Base-by-base conservation (phyloP, 2,888 invertebrate species). In the Protonemura montana region DNA sequence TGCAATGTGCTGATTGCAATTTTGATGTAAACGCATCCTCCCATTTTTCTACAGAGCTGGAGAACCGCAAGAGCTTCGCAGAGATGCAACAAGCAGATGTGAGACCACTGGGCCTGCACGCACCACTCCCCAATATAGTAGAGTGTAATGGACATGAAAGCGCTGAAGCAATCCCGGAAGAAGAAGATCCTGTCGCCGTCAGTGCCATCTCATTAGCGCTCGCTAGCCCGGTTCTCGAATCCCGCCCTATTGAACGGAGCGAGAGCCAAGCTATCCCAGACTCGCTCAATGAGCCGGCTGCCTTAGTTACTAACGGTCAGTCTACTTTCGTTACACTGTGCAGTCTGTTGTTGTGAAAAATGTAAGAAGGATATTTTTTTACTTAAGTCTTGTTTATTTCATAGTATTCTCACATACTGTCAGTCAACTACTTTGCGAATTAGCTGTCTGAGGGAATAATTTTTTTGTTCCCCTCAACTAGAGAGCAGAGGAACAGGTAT, bases 41-140 rank as follows among this genome's bases (percentile, higher is more conserved):
- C 35, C 10, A 35, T 10, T 6, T 35, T 35, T 35, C 35, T 10
- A 10, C 30, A 89, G 89, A 87, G 81, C 86, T 90, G 42, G 90
- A 90, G 87, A 90, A 90, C 87, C 88, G 90, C 84, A 90, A 90
- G 88, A 90, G 90, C 86, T 90, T 90, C 87, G 89, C 90, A 7
- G 90, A 90, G 88, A 89, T 90, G 89, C 89, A 89, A 78, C 89
- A 90, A 86, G 91, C 90, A 6, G 90, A 90, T 82, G 89, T 91
- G 26, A 88, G 89, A 29, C 89, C 89, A 27, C 90, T 89, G 13
- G 89, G 89, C 82, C 86, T 88, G 88, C 78, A 85, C 82, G 7
- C 7, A 3, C 84, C 59, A 25, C 30, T 76, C 81, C 82, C 84
- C 85, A 82, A 87, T 83, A 76, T 87, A 85, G 35, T 76, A n/a